Conservation (phyloP, 2,888 invertebrate genomes). For the Ischnus inquisitorius region DNA sequence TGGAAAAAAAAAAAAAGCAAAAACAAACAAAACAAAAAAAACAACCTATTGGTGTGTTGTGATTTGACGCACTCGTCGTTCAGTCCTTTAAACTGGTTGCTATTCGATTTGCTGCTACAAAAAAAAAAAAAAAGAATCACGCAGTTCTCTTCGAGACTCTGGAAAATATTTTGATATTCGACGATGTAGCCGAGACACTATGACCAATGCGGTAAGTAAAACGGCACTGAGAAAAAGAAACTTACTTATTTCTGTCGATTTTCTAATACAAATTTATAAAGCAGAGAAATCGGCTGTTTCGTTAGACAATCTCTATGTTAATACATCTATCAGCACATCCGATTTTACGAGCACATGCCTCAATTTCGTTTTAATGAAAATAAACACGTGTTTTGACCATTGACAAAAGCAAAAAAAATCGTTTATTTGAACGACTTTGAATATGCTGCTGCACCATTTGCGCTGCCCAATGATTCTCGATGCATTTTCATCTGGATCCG, state of each 20-base stretch:
- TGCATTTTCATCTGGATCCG: slow-evolving; percentile 8
- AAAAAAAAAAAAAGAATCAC: slow-evolving; percentile 7
- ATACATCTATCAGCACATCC: not conserved
- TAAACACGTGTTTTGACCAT: not conserved
- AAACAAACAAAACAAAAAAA: not conserved
- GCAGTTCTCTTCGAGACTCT: slow-evolving; percentile 20
- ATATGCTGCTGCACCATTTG: slow-evolving; percentile 49
- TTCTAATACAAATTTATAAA: slow-evolving; percentile 6
- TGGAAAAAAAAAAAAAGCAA: slow-evolving; percentile 58
- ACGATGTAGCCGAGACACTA: not conserved
- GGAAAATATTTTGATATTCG: slow-evolving; percentile 6
- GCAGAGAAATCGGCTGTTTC: not conserved
- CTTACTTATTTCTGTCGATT: slow-evolving; percentile 2
- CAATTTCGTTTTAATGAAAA: not conserved
- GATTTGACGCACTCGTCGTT: slow-evolving; percentile 69
- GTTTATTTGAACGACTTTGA: not conserved
- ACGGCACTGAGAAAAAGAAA: slow-evolving; percentile 16
- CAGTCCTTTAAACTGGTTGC: slow-evolving; percentile 33
- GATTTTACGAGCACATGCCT: slow-evolving; percentile 1
- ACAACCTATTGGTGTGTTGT: slow-evolving; percentile 73
- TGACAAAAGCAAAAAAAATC: not conserved
- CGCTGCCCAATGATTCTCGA: slow-evolving; percentile 41
- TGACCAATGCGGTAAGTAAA: slow-evolving; percentile 53
- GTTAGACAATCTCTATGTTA: not conserved
- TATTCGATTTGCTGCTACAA: not conserved